Evolutionary conservation across 2,888 invertebrate genomes (phyloP), one percentile per base, ranked within the genome.

Genomic region (Limnephilus auricula): DNA sequence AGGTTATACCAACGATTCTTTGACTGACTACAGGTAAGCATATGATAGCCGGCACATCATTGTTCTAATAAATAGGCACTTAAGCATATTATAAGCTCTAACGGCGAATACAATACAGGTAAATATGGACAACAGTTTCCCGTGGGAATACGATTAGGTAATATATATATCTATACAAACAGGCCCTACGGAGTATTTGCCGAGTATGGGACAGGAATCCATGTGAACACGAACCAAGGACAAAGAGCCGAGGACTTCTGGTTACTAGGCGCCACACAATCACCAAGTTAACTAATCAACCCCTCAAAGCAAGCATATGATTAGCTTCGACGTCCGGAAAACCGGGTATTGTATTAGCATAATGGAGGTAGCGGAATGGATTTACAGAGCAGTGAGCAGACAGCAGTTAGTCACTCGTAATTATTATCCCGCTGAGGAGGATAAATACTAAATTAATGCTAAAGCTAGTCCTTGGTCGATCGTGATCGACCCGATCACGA

Each of bases 261-360:
- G 82, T 82, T 82, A 82, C 82, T 34, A 34, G 34, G 10, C 32
- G 13, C 82, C 34, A 31, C n/a, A 37, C 82, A 32, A 13, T 82
- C 82, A 37, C 34, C 34, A n/a, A 82, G 32, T 37, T 34, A 82
- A 82, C 82, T 37, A 82, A 82, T 82, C 82, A 82, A 82, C 15
- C 25, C 82, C 34, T 82, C 82, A 82, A 82, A 37, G 32, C 34
- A 82, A 25, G 82, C 82, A 65, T 65, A n/a, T 65, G 65, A 65
- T 65, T 65, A 65, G 65, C 25, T n/a, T 65, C 65, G 65, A 65
- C 65, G 25, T 65, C 65, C 65, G 65, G 65, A 65, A 65, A 65
- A 65, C 65, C 65, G 9, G 65, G 25, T 65, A 65, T 65, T 65
- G 65, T 65, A 65, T 65, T 65, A 25, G 65, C 65, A 65, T 65